Base-by-base conservation (phyloP, 1,140 invertebrate genomes). In the Helicoverpa zea region DNA sequence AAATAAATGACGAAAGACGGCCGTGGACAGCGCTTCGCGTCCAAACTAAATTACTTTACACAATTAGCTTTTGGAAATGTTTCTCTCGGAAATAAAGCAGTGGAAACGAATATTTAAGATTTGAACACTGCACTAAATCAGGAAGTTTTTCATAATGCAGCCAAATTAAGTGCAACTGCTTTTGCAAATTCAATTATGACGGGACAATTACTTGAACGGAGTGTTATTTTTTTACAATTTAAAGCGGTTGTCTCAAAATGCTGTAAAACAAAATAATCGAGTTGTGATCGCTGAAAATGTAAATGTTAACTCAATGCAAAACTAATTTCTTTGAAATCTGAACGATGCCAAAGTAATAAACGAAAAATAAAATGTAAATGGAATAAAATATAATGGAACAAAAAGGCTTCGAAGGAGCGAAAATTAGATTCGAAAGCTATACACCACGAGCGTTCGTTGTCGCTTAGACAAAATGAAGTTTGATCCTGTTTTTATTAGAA, bases 31-130 rank as follows among this genome's bases (percentile, higher is more conserved):
- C 80, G 83, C 81, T 56, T 58, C 59, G 56, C 82, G 70, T 75
- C 82, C 64, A 85, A 86, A 90, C 84, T 85, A 80, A 84, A 88
- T 88, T 90, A 88, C 88, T 87, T 83, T 80, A 81, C 63, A 81
- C 86, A 88, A 90, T 88, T 90, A 87, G 82, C 86, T 86, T 82
- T 78, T 58, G 85, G 72, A 86, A 89, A 89, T 86, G 83, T 87
- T 87, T 70, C 64, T 14, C 54, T 87, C 77, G 52, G 79, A 56
- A 83, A 83, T 82, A 85, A 84, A 83, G 70, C 75, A 72, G 58
- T 75, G 47, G 59, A 80, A 84, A 78, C 77, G 76, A 78, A 84
- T 81, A 84, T 76, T 81, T 83, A 23, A 35, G 58, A 66, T 68
- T 81, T 66, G 18, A 74, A 74, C 49, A n/a, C 54, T 13, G 14